phyloP scores from a whole-genome alignment of 1,140 invertebrate species.

The Teleogryllus occipitalis region DNA sequence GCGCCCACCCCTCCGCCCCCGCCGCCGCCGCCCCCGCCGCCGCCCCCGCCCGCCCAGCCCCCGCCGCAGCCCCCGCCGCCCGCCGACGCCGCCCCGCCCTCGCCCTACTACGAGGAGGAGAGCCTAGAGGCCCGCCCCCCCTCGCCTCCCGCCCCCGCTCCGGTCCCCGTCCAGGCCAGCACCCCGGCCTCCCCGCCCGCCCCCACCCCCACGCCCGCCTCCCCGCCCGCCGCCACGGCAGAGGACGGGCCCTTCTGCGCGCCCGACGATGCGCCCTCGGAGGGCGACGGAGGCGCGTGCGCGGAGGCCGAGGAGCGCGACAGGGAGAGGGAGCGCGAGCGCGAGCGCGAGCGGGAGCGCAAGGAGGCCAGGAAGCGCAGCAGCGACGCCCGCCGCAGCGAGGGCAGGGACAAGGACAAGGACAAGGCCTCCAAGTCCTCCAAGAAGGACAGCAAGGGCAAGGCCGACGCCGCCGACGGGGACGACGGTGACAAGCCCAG shows the following conservation, averaged over 20 bases:
- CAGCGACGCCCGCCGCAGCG: neutral
- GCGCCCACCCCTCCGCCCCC: neutral
- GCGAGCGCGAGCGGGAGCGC: neutral
- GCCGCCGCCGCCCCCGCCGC: no score
- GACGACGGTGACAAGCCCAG: neutral
- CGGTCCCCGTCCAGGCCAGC: no score
- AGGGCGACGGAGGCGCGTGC: no score
- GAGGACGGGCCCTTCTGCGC: no score
- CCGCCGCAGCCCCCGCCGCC: neutral
- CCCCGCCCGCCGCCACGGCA: no score
- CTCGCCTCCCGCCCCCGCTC: no score
- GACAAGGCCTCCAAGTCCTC: neutral
- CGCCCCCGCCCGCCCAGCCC: neutral
- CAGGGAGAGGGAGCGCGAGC: neutral
- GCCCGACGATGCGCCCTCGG: no score
- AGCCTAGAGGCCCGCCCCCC: no score
- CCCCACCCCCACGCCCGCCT: no score
- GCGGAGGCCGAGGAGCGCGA: no score
- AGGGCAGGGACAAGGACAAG: conserved; percentile 15
- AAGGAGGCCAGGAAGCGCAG: neutral
- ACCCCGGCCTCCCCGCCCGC: no score
- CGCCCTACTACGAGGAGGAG: no score
- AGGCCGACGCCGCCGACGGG: neutral
- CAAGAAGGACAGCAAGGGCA: neutral
- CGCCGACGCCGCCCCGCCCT: neutral